Conservation (phyloP, 2,113 vertebrate genomes). For the Silurus glanis region DNA sequence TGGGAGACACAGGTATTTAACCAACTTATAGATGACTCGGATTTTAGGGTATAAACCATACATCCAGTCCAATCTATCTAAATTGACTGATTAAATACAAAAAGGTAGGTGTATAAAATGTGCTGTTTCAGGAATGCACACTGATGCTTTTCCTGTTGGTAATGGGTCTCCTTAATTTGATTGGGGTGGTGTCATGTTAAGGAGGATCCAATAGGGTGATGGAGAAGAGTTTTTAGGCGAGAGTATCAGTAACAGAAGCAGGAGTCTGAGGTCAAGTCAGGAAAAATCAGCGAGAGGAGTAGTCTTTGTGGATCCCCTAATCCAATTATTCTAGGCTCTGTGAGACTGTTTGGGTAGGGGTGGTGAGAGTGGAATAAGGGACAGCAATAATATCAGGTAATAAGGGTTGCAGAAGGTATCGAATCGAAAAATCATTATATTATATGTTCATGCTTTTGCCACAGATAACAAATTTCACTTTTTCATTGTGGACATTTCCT, state of each 20-base stretch:
- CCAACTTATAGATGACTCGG: background rate
- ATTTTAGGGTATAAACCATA: background rate
- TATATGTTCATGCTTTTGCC: background rate
- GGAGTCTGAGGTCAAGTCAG: conserved; percentile 49
- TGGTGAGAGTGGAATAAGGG: conserved; percentile 21
- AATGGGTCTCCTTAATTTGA: conserved; percentile 18
- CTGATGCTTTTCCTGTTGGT: background rate
- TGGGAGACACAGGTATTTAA: background rate
- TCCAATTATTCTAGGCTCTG: conserved; percentile 67
- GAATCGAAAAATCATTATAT: background rate
- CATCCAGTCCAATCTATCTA: background rate
- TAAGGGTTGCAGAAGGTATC: background rate
- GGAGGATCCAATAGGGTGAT: background rate
- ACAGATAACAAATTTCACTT: background rate
- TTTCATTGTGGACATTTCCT: background rate
- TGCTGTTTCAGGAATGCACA: background rate
- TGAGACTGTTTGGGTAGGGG: conserved; percentile 31
- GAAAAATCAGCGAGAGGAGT: conserved; percentile 38
- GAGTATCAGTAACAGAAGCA: conserved; percentile 43
- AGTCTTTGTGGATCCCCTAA: conserved; percentile 62
- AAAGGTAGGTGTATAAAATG: background rate
- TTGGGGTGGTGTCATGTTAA: background rate
- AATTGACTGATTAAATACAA: background rate
- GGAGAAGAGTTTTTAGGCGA: conserved; percentile 51
- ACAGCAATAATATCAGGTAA: background rate